These are phyloP conservation scores for Chondrosia reniformis DNA, from an alignment of 37 sponge, comb jelly and placozoan species.

Conservation along the genomic window DNA sequence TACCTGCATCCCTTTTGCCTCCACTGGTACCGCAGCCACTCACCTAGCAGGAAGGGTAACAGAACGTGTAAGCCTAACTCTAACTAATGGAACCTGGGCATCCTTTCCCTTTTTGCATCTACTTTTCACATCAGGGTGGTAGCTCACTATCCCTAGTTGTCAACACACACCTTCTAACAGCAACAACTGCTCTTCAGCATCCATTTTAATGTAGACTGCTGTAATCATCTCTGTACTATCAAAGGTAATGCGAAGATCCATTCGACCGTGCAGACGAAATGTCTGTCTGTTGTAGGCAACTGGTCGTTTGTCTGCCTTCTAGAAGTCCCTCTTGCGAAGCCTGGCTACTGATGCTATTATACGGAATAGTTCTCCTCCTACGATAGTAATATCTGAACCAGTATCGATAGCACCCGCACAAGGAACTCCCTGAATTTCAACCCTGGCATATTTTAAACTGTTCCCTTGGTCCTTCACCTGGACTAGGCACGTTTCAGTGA, in stretches of 20 bases:
- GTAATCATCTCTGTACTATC: conserved; percentile 23
- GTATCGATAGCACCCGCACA: conserved; percentile 18
- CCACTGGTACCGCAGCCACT: conserved; percentile 1
- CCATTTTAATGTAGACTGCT: conserved; percentile 43
- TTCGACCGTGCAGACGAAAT: conserved; percentile 41
- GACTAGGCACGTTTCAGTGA: neutral
- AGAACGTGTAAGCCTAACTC: conserved; percentile 1
- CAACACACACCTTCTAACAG: conserved; percentile 56
- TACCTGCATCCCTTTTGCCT: neutral
- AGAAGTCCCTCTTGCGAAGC: neutral
- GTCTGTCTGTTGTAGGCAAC: conserved; percentile 18
- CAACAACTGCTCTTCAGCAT: conserved; percentile 39
- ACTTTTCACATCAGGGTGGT: conserved; percentile 44
- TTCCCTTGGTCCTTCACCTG: conserved; percentile 19
- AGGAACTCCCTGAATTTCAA: conserved; percentile 14
- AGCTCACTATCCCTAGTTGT: conserved; percentile 37
- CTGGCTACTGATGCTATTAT: conserved; percentile 15
- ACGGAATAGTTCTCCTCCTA: conserved; percentile 23
- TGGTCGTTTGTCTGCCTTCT: conserved; percentile 17
- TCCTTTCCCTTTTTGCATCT: too few relatives aligned
- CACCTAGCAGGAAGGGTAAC: neutral
- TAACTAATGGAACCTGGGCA: conserved; percentile 1
- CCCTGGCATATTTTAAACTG: neutral
- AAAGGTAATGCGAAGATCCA: conserved; percentile 54
- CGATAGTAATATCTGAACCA: conserved; percentile 29